Evolutionary conservation across 2,797 vertebrate species (phyloP).

Genomic region (Sebastes itinus): DNA sequence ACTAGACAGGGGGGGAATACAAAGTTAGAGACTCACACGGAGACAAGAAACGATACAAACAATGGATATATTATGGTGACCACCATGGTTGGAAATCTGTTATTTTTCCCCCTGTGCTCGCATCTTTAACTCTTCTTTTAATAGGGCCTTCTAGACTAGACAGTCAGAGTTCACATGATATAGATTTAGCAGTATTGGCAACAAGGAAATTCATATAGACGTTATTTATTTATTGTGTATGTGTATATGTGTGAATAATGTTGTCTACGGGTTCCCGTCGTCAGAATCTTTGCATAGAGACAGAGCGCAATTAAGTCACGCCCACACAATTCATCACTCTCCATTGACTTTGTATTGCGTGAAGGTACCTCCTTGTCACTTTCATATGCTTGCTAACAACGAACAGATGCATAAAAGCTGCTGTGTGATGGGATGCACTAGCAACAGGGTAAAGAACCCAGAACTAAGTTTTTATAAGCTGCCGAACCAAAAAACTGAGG

Average conservation of each 20-base stretch:
- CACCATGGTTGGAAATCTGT: not conserved
- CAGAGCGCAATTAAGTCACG: too few relatives aligned
- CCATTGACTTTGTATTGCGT: not conserved
- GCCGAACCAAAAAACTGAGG: not conserved
- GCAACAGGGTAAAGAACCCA: too few relatives aligned
- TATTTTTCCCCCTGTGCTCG: not conserved
- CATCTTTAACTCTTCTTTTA: not conserved
- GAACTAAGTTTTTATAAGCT: too few relatives aligned
- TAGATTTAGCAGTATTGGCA: not conserved
- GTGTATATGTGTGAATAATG: not conserved
- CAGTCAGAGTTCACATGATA: not conserved
- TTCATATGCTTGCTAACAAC: not conserved
- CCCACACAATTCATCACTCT: not conserved
- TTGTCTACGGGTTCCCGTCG: not conserved
- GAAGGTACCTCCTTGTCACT: not conserved
- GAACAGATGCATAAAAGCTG: not conserved
- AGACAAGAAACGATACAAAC: not conserved
- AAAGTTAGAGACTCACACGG: not conserved
- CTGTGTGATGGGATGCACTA: too few relatives aligned
- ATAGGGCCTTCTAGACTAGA: not conserved
- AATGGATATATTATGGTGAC: not conserved
- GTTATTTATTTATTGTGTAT: not conserved
- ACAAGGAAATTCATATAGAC: not conserved
- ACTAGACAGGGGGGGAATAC: slow-evolving; percentile 74
- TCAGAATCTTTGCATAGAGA: not conserved